Percentiles rank a stretch among this genome's conserved stretches.
phyloP scores from a whole-genome alignment of 2,888 invertebrate species.

The Caenorhabditis wallacei region DNA sequence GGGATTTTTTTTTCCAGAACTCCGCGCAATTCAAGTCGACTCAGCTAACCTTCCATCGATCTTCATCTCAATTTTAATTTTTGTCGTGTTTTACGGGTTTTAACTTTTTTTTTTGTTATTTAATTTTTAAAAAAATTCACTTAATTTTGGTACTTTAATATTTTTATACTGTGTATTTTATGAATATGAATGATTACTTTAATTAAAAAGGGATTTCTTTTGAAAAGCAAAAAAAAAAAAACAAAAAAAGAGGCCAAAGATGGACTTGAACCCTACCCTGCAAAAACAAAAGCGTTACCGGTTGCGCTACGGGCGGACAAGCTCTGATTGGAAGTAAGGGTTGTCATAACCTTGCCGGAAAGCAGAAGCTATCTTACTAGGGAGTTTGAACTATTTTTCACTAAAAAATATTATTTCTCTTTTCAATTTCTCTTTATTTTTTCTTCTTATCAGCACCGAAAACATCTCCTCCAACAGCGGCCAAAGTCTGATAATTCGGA shows the following conservation, averaged over 20 bases:
- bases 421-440: not conserved
- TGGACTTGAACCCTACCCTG: too few relatives aligned
- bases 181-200: too few relatives aligned
- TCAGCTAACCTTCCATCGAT: conserved; percentile 27
- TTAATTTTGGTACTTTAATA: conserved; percentile 18
- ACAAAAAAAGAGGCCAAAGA: too few relatives aligned
- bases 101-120: conserved; percentile 28
- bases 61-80: conserved; percentile 12
- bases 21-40: conserved; percentile 54
- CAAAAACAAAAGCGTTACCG: too few relatives aligned
- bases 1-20: conserved; percentile 43
- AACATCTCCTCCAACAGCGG: conserved; percentile 24
- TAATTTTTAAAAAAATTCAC: not conserved
- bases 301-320: too few relatives aligned
- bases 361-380: too few relatives aligned
- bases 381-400: not conserved
- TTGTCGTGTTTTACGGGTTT: conserved; percentile 50
- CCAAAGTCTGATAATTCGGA: conserved; percentile 60
- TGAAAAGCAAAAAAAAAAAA: too few relatives aligned
- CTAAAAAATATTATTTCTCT: not conserved
- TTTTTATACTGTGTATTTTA: conserved; percentile 18
- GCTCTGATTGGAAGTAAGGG: too few relatives aligned
- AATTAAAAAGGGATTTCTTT: too few relatives aligned
- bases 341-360: too few relatives aligned
- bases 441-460: conserved; percentile 44